These are phyloP conservation scores for Ellobium chinense DNA, from an alignment of 2,888 invertebrate species.

Conservation along the genomic window DNA sequence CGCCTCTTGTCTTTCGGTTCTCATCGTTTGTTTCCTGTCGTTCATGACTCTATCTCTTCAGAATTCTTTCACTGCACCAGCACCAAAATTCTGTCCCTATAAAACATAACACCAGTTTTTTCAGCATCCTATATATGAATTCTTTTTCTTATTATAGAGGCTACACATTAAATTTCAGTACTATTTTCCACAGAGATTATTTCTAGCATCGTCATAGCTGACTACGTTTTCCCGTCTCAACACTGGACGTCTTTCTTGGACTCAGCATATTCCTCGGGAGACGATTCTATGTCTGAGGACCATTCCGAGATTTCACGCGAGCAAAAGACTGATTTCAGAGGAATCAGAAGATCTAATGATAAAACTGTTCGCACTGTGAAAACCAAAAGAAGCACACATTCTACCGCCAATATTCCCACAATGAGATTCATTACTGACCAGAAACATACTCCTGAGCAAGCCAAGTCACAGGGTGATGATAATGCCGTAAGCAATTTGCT, in stretches of 20 bases:
- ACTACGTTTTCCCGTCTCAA: neutral
- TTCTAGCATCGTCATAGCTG: conserved; percentile 6
- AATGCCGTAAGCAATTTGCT: neutral
- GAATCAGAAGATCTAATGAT: neutral
- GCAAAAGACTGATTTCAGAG: neutral
- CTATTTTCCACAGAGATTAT: neutral
- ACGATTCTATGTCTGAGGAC: no score
- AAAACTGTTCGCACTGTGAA: neutral
- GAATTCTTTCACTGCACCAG: no score
- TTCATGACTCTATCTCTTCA: no score
- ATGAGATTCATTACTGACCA: neutral
- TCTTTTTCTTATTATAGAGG: no score
- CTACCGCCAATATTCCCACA: neutral
- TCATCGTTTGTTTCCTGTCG: no score
- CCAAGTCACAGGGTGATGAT: neutral
- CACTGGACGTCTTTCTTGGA: neutral
- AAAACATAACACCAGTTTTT: no score
- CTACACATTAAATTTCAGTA: no score
- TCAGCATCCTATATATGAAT: no score
- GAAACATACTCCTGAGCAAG: neutral
- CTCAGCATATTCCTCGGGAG: no score
- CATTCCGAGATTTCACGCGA: no score
- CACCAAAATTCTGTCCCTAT: no score
- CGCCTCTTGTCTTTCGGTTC: no score
- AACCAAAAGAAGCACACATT: neutral